Evolutionary conservation across 2,113 vertebrate species (phyloP).

Genomic region (Cricetomys ansorgei): DNA sequence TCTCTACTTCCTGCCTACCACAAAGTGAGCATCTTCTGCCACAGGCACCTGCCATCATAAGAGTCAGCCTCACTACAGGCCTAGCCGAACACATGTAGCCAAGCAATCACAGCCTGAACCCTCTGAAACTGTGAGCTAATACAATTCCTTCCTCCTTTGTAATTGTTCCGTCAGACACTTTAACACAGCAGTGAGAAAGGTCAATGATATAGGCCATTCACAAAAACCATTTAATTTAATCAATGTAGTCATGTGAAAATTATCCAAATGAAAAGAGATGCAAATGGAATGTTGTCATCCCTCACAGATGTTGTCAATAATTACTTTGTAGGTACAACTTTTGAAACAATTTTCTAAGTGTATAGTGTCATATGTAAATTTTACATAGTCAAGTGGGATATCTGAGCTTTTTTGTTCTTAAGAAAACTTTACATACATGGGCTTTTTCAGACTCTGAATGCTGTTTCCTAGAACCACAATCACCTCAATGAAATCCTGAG

Average conservation of each 20-base stretch:
- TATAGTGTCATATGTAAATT: slow-evolving; percentile 23
- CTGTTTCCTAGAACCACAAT: not conserved
- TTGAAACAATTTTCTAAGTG: slow-evolving; percentile 22
- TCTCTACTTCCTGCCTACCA: not conserved
- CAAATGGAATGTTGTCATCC: not conserved
- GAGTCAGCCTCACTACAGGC: not conserved
- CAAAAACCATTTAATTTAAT: slow-evolving; percentile 1
- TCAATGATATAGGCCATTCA: not conserved
- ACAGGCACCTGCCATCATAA: not conserved
- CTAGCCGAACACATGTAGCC: not conserved
- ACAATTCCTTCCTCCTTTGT: not conserved
- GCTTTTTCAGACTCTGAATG: slow-evolving; percentile 16
- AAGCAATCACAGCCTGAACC: not conserved
- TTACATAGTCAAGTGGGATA: not conserved
- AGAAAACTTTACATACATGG: not conserved
- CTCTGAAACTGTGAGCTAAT: not conserved
- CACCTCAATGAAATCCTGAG: slow-evolving; percentile 13
- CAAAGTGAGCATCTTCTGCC: not conserved
- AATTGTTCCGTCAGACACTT: not conserved
- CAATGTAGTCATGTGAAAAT: not conserved
- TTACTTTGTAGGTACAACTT: not conserved
- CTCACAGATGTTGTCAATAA: not conserved
- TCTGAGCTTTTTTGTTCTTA: not conserved
- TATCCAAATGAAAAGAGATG: not conserved
- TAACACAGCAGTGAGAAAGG: not conserved